A percentile compares a stretch with the other conserved stretches of the same genome.
Conservation (phyloP, 2,113 vertebrate genomes). For the Megaceryle maxima region DNA sequence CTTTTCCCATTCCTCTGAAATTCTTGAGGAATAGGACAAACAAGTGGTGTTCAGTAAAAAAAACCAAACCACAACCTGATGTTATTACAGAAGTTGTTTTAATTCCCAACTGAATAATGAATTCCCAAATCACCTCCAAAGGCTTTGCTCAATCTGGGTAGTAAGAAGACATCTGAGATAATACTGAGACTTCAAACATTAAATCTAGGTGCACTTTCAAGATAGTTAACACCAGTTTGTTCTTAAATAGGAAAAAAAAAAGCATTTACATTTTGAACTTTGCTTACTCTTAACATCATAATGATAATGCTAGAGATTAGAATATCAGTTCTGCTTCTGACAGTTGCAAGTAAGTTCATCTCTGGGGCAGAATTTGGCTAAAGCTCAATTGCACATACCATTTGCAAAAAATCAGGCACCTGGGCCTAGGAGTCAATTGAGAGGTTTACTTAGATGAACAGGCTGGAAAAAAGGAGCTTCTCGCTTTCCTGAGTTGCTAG, state of each 20-base stretch:
- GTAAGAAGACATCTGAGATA: background rate
- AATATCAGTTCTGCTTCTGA: background rate
- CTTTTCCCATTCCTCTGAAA: background rate
- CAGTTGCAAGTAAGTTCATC: background rate
- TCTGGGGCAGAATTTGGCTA: background rate
- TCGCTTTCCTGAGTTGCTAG: background rate
- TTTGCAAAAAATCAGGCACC: background rate
- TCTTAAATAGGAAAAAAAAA: background rate
- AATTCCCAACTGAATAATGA: background rate
- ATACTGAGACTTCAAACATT: background rate
- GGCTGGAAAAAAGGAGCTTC: background rate
- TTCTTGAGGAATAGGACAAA: background rate
- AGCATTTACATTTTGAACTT: background rate
- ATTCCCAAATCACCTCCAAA: background rate
- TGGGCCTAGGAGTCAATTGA: background rate
- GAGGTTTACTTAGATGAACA: background rate
- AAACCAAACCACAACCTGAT: background rate
- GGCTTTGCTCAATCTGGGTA: background rate
- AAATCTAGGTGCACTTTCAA: background rate
- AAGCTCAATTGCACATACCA: background rate
- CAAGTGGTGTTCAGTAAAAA: background rate
- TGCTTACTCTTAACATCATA: background rate
- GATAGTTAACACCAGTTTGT: background rate
- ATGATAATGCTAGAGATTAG: background rate
- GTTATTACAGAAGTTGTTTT: background rate